Percentiles rank a stretch among this genome's conserved stretches.
phyloP scores from a whole-genome alignment of 2,888 invertebrate genomes.

The Bruchidius siliquastri region DNA sequence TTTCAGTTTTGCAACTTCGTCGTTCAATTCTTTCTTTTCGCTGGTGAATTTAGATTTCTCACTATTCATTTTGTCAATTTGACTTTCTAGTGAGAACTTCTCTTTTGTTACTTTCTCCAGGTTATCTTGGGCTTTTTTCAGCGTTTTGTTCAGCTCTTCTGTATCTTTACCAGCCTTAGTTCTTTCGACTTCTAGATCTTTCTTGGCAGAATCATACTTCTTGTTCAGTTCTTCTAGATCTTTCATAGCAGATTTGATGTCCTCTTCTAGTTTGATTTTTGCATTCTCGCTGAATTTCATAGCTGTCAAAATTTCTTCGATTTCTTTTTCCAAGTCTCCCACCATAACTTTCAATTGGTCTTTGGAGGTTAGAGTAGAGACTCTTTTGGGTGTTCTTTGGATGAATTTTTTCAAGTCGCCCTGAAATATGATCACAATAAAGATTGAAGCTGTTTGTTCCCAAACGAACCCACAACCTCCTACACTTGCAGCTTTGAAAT shows the following conservation, averaged over 20 bases:
- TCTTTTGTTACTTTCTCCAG: slow-evolving; percentile 59
- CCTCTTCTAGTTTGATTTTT: slow-evolving; percentile 50
- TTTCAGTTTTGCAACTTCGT: slow-evolving; percentile 37
- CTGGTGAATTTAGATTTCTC: slow-evolving; percentile 48
- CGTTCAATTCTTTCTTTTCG: slow-evolving; percentile 55
- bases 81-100: slow-evolving; percentile 51
- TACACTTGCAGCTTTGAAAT: too few species aligned
- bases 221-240: slow-evolving; percentile 53
- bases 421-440: slow-evolving; percentile 40
- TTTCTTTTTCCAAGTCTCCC: slow-evolving; percentile 82
- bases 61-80: slow-evolving; percentile 50
- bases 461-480: too few species aligned
- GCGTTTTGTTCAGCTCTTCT: slow-evolving; percentile 48
- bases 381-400: slow-evolving; percentile 68
- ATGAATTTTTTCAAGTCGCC: slow-evolving; percentile 62
- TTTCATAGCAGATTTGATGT: slow-evolving; percentile 30
- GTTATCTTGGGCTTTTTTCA: slow-evolving; percentile 47
- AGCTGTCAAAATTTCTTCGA: slow-evolving; percentile 63
- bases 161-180: slow-evolving; percentile 52
- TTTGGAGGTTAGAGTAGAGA: slow-evolving; percentile 68
- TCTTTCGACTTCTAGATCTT: slow-evolving; percentile 54
- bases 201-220: slow-evolving; percentile 51
- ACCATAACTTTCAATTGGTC: slow-evolving; percentile 77
- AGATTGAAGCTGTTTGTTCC: too few species aligned
- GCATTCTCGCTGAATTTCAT: slow-evolving; percentile 57